These are phyloP conservation scores for Blastobasis lacticolella DNA, from an alignment of 2,888 invertebrate species.

Conservation along the genomic window DNA sequence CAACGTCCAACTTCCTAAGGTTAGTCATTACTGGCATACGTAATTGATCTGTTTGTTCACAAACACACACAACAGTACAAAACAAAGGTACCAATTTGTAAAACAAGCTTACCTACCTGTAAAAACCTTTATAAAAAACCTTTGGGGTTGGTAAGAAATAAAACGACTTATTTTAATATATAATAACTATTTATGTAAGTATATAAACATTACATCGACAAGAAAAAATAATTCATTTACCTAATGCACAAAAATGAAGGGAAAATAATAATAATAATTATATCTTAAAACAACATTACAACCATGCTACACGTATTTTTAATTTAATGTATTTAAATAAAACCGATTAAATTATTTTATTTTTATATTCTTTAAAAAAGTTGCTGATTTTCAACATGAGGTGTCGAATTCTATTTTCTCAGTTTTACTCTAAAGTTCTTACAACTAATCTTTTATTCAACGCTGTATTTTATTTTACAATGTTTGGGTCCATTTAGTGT, in stretches of 20 bases:
- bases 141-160: constrained; percentile 25
- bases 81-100: too few relatives aligned
- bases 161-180: constrained; percentile 64
- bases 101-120: too few relatives aligned
- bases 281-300: constrained; percentile 62
- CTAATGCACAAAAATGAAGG: constrained; percentile 57
- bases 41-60: too few relatives aligned
- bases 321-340: constrained; percentile 34
- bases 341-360: constrained; percentile 32
- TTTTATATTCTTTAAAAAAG: constrained; percentile 15
- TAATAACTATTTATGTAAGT: constrained; percentile 74
- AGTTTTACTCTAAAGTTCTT: constrained; percentile 42
- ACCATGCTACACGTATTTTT: constrained; percentile 61
- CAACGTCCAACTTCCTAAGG: constrained; percentile 9
- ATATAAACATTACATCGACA: constrained; percentile 72
- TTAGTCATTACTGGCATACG: neutral
- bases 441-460: constrained; percentile 43
- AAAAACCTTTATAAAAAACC: too few relatives aligned
- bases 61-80: too few relatives aligned
- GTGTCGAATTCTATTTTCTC: constrained; percentile 36
- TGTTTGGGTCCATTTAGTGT: constrained; percentile 58
- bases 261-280: constrained; percentile 37
- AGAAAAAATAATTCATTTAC: constrained; percentile 70
- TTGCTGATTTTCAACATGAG: constrained; percentile 27
- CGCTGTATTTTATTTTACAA: constrained; percentile 48